Evolutionary conservation across 2,888 invertebrate genomes (phyloP).

Genomic region (Chromoteleia sp.): DNA sequence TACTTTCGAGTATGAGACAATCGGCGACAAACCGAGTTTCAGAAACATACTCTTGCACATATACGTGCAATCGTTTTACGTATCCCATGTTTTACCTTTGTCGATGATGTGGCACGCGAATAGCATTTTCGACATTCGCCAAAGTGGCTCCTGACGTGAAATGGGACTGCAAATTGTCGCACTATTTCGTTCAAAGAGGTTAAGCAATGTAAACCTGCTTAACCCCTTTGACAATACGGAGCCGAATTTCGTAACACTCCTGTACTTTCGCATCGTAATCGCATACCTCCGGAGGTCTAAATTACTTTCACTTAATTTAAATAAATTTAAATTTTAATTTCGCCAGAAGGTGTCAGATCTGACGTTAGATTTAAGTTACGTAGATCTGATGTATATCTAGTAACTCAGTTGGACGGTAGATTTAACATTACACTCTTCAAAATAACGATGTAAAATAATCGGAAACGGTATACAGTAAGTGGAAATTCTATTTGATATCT

Average conservation of each 20-base stretch:
- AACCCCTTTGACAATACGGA: conserved; percentile 43
- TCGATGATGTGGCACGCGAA: conserved; percentile 31
- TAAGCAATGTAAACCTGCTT: conserved; percentile 44
- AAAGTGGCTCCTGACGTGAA: conserved; percentile 42
- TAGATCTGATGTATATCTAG: no score
- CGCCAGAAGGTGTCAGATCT: no score
- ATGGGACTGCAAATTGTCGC: conserved; percentile 45
- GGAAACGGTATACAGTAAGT: no score
- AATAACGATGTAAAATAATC: no score
- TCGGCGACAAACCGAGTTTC: conserved; percentile 30
- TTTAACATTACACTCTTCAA: no score
- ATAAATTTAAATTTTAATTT: no score
- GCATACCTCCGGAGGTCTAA: no score
- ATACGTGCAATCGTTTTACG: conserved; percentile 7
- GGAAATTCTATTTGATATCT: no score
- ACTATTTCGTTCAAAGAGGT: conserved; percentile 42
- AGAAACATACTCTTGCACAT: background rate
- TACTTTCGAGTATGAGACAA: conserved; percentile 24
- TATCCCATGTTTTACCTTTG: conserved; percentile 25
- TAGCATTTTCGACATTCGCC: conserved; percentile 37
- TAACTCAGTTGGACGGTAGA: no score
- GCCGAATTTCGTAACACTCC: conserved; percentile 15
- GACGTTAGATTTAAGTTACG: no score
- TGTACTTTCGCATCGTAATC: no score
- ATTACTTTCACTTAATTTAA: no score